phyloP scores from a whole-genome alignment of 1,140 invertebrate species.

The Calycopis cecrops region DNA sequence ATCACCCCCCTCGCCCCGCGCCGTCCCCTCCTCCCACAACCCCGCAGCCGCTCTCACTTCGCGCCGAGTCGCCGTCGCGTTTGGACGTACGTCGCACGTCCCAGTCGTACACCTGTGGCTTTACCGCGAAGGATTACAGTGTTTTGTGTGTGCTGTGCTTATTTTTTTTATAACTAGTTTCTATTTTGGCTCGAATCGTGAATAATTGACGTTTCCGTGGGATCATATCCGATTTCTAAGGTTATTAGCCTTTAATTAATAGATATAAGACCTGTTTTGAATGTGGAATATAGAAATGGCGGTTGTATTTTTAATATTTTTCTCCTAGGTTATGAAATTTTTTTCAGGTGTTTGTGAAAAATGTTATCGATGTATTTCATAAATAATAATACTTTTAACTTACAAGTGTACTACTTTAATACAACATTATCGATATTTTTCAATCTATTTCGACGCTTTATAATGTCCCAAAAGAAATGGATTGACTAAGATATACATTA shows the following conservation, averaged over 20 bases:
- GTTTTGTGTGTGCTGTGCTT: conserved; percentile 31
- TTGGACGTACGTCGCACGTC: conserved; percentile 27
- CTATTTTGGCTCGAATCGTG: conserved; percentile 17
- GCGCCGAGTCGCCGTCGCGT: conserved; percentile 30
- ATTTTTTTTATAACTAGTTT: conserved; percentile 30
- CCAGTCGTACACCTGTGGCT: conserved; percentile 40
- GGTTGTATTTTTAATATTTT: conserved; percentile 1
- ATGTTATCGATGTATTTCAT: no score
- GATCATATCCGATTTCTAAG: conserved; percentile 3
- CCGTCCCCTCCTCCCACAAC: conserved; percentile 23
- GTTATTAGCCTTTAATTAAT: no score
- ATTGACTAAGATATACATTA: no score
- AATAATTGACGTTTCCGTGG: conserved; percentile 17
- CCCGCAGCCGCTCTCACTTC: conserved; percentile 29
- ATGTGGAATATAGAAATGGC: not conserved
- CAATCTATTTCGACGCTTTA: no score
- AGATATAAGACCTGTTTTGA: not conserved
- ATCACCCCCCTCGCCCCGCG: conserved; percentile 28
- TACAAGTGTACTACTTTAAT: no score
- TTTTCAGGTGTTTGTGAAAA: no score
- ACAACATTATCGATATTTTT: no score
- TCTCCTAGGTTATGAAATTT: no score
- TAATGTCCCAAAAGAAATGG: no score
- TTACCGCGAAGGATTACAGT: conserved; percentile 45
- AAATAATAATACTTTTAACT: no score